Base-by-base conservation (phyloP, 2,888 invertebrate genomes). In the Erebia palarica region DNA sequence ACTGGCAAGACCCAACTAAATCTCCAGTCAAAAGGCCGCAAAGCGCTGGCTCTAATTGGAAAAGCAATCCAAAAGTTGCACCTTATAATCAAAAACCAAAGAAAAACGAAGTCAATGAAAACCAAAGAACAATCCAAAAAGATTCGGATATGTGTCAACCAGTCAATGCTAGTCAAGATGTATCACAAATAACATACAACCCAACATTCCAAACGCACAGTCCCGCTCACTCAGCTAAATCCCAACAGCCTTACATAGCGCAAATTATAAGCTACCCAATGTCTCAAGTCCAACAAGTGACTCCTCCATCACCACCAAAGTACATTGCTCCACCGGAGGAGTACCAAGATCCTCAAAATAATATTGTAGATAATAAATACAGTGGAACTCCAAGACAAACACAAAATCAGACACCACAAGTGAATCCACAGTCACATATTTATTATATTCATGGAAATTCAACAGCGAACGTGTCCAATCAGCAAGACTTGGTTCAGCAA, bases 201-300 rank as follows among this genome's bases (percentile, higher is more conserved):
- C 93, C 93, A 70, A 93, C 93, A 90, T 94, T 93, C 91, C 93
- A 93, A 83, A 92, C 90, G 2, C 92, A 93, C 78, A 93, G 93
- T 80, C 93, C 94, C 55, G 91, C 93, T 13, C 93, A 93, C 77
- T 84, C 88, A 1, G 83, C 86, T 1, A 92, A 92, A 75, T 73
- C 81, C 10, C 90, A 90, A 68, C 92, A 93, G 75, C 93, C 94
- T 14, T 93, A 92, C 75, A 93, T 92, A 77, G 88, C 93, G 27
- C 94, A 93, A 80, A 93, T 93, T 61, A 82, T 93, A 71, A 91
- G 91, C 67, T 93, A 92, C 75, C 93, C 93, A 0, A 89, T 89
- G 83, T 90, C 92, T 1, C 93, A 67, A 36, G 58, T 67, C 11
- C 58, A 93, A 74, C 93, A 92, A 76, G 91, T 92, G 36, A 87